A percentile compares a stretch with the other conserved stretches of the same genome.
These are phyloP conservation scores for Dasypolia templi DNA, from an alignment of 2,888 invertebrate species.

Conservation along the genomic window DNA sequence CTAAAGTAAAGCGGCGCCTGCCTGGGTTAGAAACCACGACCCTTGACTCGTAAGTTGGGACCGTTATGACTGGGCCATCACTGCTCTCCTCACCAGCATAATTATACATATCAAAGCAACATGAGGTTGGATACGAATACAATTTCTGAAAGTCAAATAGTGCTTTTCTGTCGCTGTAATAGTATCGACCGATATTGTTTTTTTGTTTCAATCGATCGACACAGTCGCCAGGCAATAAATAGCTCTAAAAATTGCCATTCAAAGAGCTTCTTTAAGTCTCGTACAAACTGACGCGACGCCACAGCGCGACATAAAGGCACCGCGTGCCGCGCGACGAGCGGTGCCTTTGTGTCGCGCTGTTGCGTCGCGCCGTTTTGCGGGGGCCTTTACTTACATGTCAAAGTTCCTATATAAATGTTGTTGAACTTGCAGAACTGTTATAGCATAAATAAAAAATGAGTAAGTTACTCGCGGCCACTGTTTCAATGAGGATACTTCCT, in stretches of 20 bases:
- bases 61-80: background rate
- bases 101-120: background rate
- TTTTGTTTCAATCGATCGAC: background rate
- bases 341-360: no score
- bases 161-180: slow-evolving; percentile 6
- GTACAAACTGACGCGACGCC: no score
- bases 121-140: background rate
- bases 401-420: slow-evolving; percentile 64
- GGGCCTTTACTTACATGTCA: no score
- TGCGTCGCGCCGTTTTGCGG: no score
- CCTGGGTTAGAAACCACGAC: background rate
- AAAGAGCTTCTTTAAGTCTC: background rate
- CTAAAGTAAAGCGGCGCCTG: background rate
- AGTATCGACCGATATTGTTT: background rate
- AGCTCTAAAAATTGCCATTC: slow-evolving; percentile 7
- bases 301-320: no score
- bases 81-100: background rate
- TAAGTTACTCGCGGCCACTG: slow-evolving; percentile 52
- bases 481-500: slow-evolving; percentile 73
- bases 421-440: slow-evolving; percentile 66
- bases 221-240: background rate
- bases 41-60: background rate
- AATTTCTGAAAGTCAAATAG: background rate
- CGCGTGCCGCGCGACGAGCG: no score
- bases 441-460: slow-evolving; percentile 58